These are phyloP conservation scores for Chelonus formosanus DNA, from an alignment of 2,888 invertebrate species.

Conservation along the genomic window DNA sequence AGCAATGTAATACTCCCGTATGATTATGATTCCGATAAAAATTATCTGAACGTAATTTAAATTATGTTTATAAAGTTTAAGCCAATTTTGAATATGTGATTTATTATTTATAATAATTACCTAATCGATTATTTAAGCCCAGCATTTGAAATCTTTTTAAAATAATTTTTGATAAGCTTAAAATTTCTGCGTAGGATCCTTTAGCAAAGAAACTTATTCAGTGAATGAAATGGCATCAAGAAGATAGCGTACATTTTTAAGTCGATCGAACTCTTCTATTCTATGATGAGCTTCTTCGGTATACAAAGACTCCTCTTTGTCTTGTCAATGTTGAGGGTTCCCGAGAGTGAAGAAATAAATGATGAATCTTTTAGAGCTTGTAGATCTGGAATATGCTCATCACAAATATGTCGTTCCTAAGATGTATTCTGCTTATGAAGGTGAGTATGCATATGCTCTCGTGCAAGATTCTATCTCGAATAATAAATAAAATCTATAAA, in stretches of 20 bases:
- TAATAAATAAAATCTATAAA: too few relatives aligned
- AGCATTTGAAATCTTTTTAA: slow-evolving; percentile 71
- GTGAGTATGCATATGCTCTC: too few relatives aligned
- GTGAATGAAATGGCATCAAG: slow-evolving; percentile 57
- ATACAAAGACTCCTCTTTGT: slow-evolving; percentile 36
- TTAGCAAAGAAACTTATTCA: slow-evolving; percentile 69
- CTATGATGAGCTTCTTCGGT: slow-evolving; percentile 55
- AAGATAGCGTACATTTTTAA: slow-evolving; percentile 54
- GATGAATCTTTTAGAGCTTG: too few relatives aligned
- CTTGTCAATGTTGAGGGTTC: not conserved
- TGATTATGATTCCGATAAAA: slow-evolving; percentile 64
- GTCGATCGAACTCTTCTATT: slow-evolving; percentile 55
- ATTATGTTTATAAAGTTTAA: not conserved
- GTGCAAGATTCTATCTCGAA: too few relatives aligned
- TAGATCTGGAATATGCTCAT: too few relatives aligned
- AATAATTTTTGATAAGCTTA: slow-evolving; percentile 74
- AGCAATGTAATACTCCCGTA: slow-evolving; percentile 80
- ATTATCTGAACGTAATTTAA: slow-evolving; percentile 37
- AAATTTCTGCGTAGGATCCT: slow-evolving; percentile 76
- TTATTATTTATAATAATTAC: not conserved
- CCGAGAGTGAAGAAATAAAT: not conserved
- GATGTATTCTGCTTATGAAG: too few relatives aligned
- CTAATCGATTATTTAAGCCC: slow-evolving; percentile 36
- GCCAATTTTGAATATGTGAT: not conserved
- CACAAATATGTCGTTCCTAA: too few relatives aligned